Percentiles rank a stretch among this genome's conserved stretches.
phyloP scores from a whole-genome alignment of 2,113 vertebrate genomes.

The Misgurnus mizolepis region DNA sequence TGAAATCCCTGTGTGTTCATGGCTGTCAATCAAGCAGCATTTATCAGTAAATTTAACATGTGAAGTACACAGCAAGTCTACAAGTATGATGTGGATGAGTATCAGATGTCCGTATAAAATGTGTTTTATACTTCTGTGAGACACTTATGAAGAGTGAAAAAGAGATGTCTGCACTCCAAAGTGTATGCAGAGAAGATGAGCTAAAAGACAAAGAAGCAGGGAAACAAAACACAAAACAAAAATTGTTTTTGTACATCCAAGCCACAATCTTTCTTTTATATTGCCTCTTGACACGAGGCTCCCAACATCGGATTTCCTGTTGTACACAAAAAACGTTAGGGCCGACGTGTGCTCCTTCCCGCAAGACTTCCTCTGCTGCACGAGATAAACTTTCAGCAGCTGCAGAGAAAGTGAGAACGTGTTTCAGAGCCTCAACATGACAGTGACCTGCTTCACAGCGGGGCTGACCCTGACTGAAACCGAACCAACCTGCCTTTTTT shows the following conservation, averaged over 20 bases:
- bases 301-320: constrained; percentile 73
- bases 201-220: neutral
- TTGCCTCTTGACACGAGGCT: constrained; percentile 49
- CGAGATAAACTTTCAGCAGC: constrained; percentile 67
- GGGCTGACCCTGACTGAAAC: constrained; percentile 20
- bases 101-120: neutral
- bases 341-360: constrained; percentile 54
- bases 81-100: constrained; percentile 28
- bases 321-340: constrained; percentile 61
- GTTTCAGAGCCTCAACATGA: neutral
- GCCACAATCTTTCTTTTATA: constrained; percentile 32
- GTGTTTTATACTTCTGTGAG: constrained; percentile 4
- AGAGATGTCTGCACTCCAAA: neutral
- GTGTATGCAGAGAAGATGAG: neutral
- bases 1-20: neutral
- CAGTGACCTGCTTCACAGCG: neutral
- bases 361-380: constrained; percentile 71
- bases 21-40: neutral
- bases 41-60: neutral
- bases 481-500: constrained; percentile 1
- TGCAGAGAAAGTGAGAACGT: constrained; percentile 56
- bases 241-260: neutral
- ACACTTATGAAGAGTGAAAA: neutral
- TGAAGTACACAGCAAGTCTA: constrained; percentile 42
- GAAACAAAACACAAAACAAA: neutral